A percentile compares a stretch with the other conserved stretches of the same genome.
Evolutionary conservation across 1,140 invertebrate species (phyloP).

Genomic region (Diuraphis noxia): DNA sequence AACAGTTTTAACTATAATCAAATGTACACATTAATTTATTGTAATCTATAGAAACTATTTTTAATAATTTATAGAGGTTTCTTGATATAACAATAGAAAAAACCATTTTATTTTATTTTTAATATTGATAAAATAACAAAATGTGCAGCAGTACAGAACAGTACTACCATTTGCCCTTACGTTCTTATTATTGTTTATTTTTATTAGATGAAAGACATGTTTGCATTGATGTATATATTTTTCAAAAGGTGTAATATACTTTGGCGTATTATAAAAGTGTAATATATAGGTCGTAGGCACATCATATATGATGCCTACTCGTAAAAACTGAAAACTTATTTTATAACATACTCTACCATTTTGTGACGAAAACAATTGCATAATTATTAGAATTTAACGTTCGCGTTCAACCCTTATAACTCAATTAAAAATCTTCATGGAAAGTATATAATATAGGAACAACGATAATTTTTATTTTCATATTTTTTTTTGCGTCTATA

Average conservation of each 20-base stretch:
- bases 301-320: not conserved
- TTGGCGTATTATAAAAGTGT: not conserved
- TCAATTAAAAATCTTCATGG: not conserved
- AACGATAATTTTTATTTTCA: not conserved
- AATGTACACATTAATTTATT: not conserved
- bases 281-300: not conserved
- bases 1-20: too few species aligned
- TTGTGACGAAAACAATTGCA: not conserved
- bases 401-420: not conserved
- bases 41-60: not conserved
- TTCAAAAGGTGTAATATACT: not conserved
- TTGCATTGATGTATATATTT: not conserved
- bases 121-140: not conserved
- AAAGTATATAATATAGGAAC: not conserved
- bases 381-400: conserved; percentile 33
- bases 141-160: not conserved
- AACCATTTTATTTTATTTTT: not conserved
- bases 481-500: not conserved
- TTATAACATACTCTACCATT: not conserved
- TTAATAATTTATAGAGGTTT: not conserved
- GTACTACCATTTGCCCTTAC: not conserved
- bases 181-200: not conserved
- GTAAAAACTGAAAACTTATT: not conserved
- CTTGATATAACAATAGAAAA: not conserved
- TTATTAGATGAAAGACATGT: not conserved